A percentile compares a stretch with the other conserved stretches of the same genome.
These are phyloP conservation scores for Hipparchia sbordonii DNA, from an alignment of 2,888 invertebrate species.

Conservation along the genomic window DNA sequence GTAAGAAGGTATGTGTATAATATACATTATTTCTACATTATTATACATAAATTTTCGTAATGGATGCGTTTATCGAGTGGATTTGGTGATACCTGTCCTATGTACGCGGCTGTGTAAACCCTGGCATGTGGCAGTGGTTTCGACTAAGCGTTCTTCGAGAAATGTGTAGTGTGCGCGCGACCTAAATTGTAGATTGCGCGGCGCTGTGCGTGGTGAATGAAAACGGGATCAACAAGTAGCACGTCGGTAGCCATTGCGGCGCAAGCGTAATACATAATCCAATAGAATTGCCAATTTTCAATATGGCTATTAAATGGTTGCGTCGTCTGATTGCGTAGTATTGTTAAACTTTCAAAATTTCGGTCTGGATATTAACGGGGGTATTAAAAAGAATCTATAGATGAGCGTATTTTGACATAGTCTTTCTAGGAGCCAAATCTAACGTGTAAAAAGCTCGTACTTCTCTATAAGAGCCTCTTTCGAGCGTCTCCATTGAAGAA, in stretches of 20 bases:
- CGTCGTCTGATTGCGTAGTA: no score
- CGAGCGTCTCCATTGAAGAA: no score
- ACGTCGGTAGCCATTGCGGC: slow-evolving; percentile 45
- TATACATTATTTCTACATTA: no score
- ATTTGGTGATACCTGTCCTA: background rate
- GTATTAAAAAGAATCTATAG: no score
- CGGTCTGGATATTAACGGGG: no score
- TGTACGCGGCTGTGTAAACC: no score
- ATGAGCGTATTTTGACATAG: no score
- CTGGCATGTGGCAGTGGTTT: slow-evolving; percentile 1
- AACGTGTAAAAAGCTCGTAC: no score
- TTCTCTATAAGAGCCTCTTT: no score
- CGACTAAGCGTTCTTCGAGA: background rate
- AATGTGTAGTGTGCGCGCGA: slow-evolving; percentile 31
- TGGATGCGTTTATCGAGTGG: background rate
- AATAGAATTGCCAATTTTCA: slow-evolving; percentile 50
- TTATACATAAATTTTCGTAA: background rate
- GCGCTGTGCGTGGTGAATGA: slow-evolving; percentile 71
- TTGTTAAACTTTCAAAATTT: no score
- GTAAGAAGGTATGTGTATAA: no score
- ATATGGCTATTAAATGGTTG: slow-evolving; percentile 50
- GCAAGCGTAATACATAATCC: slow-evolving; percentile 56
- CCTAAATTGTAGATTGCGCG: slow-evolving; percentile 64
- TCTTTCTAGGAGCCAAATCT: no score
- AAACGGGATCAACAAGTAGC: slow-evolving; percentile 76